phyloP scores from a whole-genome alignment of 2,797 vertebrate genomes.

The Tapirus indicus region DNA sequence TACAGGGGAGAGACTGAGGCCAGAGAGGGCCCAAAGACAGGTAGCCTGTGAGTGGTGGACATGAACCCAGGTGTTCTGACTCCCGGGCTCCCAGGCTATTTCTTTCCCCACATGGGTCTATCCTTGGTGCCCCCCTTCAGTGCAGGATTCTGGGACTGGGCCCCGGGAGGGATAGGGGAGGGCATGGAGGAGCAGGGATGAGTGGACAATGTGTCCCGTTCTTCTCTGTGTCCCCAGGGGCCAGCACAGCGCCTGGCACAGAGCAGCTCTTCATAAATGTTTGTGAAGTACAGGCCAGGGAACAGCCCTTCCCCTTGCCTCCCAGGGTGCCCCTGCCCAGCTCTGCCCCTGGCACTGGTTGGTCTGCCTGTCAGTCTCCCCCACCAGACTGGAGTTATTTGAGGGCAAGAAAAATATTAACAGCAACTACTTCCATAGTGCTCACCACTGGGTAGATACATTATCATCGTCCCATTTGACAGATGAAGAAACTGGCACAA shows the following conservation, averaged over 20 bases:
- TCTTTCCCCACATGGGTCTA: background rate
- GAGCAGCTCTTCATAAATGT: constrained; percentile 71
- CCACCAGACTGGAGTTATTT: background rate
- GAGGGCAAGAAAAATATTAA: background rate
- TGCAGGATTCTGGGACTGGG: background rate
- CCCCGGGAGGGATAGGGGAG: background rate
- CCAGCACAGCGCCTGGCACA: constrained; percentile 77
- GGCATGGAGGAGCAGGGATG: background rate
- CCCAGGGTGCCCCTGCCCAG: background rate
- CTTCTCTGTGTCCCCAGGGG: constrained; percentile 68
- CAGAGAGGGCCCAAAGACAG: background rate
- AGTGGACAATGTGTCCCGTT: constrained; percentile 77
- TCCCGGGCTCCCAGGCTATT: background rate
- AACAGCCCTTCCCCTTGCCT: background rate
- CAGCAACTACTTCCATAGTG: background rate
- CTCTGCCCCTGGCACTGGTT: background rate
- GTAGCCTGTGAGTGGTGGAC: background rate
- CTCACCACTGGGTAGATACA: background rate
- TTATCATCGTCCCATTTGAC: background rate
- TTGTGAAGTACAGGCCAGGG: constrained; percentile 46
- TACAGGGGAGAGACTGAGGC: background rate
- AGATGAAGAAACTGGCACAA: background rate
- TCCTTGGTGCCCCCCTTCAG: background rate
- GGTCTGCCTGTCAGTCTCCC: background rate
- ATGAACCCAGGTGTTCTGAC: background rate